phyloP scores from a whole-genome alignment of 1,140 invertebrate species.

The Schlechtendalia chinensis region DNA sequence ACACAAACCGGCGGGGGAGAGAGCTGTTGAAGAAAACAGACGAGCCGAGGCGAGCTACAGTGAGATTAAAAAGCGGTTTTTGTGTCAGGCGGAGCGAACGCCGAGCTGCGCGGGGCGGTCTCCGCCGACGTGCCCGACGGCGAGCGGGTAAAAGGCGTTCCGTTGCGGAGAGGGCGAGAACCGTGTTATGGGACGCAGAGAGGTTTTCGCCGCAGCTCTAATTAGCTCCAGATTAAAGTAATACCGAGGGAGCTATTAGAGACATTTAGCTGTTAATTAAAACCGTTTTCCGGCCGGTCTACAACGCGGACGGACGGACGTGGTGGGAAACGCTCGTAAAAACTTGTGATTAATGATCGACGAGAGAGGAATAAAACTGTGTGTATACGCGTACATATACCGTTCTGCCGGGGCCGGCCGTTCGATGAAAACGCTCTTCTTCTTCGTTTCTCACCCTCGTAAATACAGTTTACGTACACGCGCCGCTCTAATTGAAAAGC shows the following conservation, averaged over 20 bases:
- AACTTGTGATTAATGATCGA: slow-evolving; percentile 51
- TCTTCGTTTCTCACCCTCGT: slow-evolving; percentile 15
- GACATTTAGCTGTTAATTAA: slow-evolving; percentile 52
- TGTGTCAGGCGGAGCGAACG: slow-evolving; percentile 21
- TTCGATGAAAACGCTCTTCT: slow-evolving; percentile 39
- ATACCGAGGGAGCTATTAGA: slow-evolving; percentile 51
- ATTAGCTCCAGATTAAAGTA: slow-evolving; percentile 52
- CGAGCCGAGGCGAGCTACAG: neutral
- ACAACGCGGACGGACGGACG: neutral
- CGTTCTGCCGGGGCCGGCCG: neutral
- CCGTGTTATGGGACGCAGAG: no score
- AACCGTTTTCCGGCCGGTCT: slow-evolving; percentile 50
- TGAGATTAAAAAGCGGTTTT: slow-evolving; percentile 49
- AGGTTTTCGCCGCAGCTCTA: slow-evolving; percentile 50
- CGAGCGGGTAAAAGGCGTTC: neutral
- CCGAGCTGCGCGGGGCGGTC: neutral
- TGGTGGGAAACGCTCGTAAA: slow-evolving; percentile 47
- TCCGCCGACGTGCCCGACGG: neutral
- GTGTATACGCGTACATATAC: neutral
- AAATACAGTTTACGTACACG: slow-evolving; percentile 16
- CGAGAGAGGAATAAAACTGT: slow-evolving; percentile 51
- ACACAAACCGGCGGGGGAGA: neutral
- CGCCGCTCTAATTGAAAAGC: slow-evolving; percentile 9
- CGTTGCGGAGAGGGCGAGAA: neutral
- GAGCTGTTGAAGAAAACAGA: neutral